Conservation (phyloP, 1,140 invertebrate genomes). For the Halotydeus destructor region DNA sequence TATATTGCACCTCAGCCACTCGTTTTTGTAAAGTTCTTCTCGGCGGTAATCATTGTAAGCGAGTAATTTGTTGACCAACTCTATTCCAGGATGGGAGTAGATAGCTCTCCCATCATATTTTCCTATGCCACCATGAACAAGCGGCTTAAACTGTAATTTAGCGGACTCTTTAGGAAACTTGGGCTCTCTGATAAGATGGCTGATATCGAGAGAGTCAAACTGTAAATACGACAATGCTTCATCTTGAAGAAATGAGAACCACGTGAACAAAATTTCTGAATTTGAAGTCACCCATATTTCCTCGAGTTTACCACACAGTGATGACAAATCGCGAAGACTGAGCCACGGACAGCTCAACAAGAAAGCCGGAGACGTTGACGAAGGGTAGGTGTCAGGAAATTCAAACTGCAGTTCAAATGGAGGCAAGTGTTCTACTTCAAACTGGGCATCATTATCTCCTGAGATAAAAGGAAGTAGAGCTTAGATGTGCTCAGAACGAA, state of each 20-base stretch:
- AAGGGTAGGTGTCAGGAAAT: conserved; percentile 35
- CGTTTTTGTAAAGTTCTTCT: conserved; percentile 25
- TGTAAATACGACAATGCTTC: too few species aligned
- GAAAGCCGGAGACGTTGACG: conserved; percentile 28
- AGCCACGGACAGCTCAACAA: conserved; percentile 35
- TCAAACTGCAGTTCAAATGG: conserved; percentile 32
- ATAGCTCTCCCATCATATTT: conserved; percentile 18
- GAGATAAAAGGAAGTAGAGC: conserved; percentile 3
- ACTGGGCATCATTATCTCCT: not conserved
- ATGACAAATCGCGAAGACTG: conserved; percentile 3
- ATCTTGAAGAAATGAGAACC: conserved; percentile 35
- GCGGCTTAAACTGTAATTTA: too few species aligned
- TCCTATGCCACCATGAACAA: too few species aligned
- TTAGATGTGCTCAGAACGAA: too few species aligned
- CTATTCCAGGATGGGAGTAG: conserved; percentile 13
- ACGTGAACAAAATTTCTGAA: conserved; percentile 31
- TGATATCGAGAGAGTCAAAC: conserved; percentile 26
- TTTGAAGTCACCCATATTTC: conserved; percentile 32
- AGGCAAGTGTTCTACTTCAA: conserved; percentile 29
- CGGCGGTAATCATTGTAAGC: conserved; percentile 25
- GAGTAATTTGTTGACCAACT: conserved; percentile 22
- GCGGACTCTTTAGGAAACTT: too few species aligned
- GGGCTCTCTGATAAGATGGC: conserved; percentile 15
- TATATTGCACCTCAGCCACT: conserved; percentile 24
- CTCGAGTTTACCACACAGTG: conserved; percentile 35